phyloP scores from a whole-genome alignment of 2,888 invertebrate genomes.

The Microctonus brassicae region DNA sequence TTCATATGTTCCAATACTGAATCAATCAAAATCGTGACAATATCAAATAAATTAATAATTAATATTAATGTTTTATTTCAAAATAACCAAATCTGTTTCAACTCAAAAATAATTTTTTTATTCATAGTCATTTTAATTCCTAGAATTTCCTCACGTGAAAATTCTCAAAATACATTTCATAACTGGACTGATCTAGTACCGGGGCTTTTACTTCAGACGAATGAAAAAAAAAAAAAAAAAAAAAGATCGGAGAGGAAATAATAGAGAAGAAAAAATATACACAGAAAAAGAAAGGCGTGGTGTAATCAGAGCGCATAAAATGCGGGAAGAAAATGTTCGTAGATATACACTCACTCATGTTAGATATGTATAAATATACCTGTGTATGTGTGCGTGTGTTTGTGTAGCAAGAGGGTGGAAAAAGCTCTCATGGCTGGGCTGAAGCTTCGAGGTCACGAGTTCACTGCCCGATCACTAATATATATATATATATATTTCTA shows the following conservation, averaged over 20 bases:
- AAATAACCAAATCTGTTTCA: too few relatives aligned
- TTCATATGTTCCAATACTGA: too few relatives aligned
- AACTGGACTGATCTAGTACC: too few relatives aligned
- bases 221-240: neutral
- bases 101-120: too few relatives aligned
- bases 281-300: slow-evolving; percentile 8
- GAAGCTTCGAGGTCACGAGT: slow-evolving; percentile 66
- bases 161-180: too few relatives aligned
- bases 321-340: slow-evolving; percentile 63
- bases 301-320: slow-evolving; percentile 55
- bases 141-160: too few relatives aligned
- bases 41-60: too few relatives aligned
- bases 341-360: slow-evolving; percentile 55
- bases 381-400: slow-evolving; percentile 47
- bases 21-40: too few relatives aligned
- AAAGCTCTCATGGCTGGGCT: slow-evolving; percentile 47
- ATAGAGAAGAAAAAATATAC: neutral
- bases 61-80: too few relatives aligned
- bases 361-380: neutral
- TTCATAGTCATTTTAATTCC: too few relatives aligned
- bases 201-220: too few relatives aligned
- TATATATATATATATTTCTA: slow-evolving; percentile 10
- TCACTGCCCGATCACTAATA: slow-evolving; percentile 61
- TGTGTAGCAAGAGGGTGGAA: slow-evolving; percentile 50
- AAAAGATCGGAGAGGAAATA: neutral